Conservation (phyloP, 1,140 invertebrate species). For the Drosophila trapezifrons region DNA sequence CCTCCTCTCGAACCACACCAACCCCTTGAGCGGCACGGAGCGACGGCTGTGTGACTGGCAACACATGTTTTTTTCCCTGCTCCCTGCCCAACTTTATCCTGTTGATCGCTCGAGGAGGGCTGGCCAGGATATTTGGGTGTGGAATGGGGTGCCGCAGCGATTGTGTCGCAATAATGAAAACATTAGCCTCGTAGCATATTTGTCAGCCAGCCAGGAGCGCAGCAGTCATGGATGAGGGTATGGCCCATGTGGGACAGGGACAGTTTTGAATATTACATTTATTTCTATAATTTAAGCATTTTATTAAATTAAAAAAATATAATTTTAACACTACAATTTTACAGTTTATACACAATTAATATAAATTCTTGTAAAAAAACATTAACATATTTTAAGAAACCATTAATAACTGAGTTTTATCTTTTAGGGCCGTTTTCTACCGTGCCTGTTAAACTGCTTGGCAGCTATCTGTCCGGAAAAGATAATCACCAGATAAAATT, state of each 20-base stretch:
- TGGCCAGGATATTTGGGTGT: conserved; percentile 10
- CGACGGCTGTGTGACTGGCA: conserved; percentile 80
- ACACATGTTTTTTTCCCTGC: conserved; percentile 80
- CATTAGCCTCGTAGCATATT: conserved; percentile 75
- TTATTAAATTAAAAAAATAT: no score
- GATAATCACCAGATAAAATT: no score
- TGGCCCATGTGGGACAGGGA: no score
- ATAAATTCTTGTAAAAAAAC: no score
- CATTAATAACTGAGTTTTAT: no score
- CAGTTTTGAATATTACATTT: neutral
- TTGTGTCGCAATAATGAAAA: conserved; percentile 71
- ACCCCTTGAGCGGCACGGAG: conserved; percentile 27
- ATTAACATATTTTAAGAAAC: no score
- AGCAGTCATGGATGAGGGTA: neutral
- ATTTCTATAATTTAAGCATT: no score
- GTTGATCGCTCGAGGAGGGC: conserved; percentile 60
- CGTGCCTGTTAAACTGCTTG: no score
- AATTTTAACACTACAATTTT: no score
- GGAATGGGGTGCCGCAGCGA: conserved; percentile 28
- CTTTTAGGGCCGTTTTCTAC: no score
- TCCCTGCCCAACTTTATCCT: conserved; percentile 59
- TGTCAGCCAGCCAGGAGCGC: conserved; percentile 56
- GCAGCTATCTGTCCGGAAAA: no score
- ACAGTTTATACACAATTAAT: no score
- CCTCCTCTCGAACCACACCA: conserved; percentile 3